Percentiles rank a stretch among this genome's conserved stretches.
These are phyloP conservation scores for Bradypodion ventrale DNA, from an alignment of 2,797 vertebrate genomes.

Conservation along the genomic window DNA sequence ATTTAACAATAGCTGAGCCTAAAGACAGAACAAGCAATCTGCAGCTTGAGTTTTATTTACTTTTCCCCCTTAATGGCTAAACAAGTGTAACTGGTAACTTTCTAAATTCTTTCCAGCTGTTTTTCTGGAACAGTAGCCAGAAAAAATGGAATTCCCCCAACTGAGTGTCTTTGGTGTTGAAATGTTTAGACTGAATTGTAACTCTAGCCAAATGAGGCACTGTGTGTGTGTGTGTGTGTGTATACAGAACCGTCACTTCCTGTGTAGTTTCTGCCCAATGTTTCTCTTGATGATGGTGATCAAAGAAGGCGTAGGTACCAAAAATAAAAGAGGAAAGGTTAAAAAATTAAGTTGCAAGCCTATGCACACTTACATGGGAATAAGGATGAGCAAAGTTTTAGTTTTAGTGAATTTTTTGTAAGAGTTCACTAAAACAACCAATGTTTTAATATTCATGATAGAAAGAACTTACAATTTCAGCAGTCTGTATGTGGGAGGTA, in stretches of 20 bases:
- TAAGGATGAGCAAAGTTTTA: neutral
- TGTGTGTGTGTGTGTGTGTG: neutral
- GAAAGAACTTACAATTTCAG: neutral
- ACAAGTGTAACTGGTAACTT: slow-evolving; percentile 9
- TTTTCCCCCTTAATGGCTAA: neutral
- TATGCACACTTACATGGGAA: neutral
- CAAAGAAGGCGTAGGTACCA: neutral
- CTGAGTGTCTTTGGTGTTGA: neutral
- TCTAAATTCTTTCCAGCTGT: slow-evolving; percentile 11
- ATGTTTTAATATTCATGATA: too few relatives aligned
- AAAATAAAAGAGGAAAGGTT: neutral
- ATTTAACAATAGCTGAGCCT: neutral
- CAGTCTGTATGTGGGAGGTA: neutral
- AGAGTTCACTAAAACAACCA: too few relatives aligned
- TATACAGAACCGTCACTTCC: neutral
- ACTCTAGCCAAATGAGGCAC: neutral
- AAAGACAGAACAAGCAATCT: neutral
- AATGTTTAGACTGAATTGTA: slow-evolving; percentile 3
- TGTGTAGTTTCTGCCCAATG: neutral
- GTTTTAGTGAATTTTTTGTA: neutral
- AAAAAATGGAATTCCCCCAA: neutral
- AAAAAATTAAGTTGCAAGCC: neutral
- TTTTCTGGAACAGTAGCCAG: slow-evolving; percentile 6
- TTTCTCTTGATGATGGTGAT: neutral
- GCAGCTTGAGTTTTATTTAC: neutral